Base-by-base conservation (phyloP, 2,888 invertebrate species). In the Leucoma salicis region DNA sequence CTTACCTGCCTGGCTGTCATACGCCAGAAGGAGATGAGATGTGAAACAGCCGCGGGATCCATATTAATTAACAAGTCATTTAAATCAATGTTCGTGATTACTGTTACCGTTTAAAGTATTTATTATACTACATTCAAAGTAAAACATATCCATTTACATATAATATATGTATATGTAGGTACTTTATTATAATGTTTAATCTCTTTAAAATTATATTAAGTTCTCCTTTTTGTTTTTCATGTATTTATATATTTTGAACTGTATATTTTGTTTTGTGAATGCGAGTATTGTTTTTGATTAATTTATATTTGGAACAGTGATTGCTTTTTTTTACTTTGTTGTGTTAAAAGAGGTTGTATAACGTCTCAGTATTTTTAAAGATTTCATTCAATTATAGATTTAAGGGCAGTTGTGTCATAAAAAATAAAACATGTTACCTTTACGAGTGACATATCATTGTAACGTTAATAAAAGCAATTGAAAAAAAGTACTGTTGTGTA, bases 1-100 rank as follows among this genome's bases (percentile, higher is more conserved):
- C 61, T 57, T 87, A 68, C 87, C 88, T 10, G 72, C 87, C 1
- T 89, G 89, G 60, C 87, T 98, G 70, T 95, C 97, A 91, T 98
- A 98, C 76, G 95, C 98, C 37, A 96, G 98, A 82, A 97, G 98
- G 64, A 97, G 96, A 83, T 98, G 97, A 84, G 98, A 95, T 28
- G 96, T 96, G 47, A 96, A 97, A 82, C 87, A 95, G 49, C 51
- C 60, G 49, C 64, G 63, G 70, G 63, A 56, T 63, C 72, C 64
- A 49, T 61, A 60, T 59, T 63, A 64, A 65, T 62, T 55, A 70
- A 54, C 60, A 56, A 57, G 58, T 58, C 63, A 65, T 53, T 59
- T 56, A 60, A 63, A 66, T 69, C 64, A 76, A 71, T 73, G 70
- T 76, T 74, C 70, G 66, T 74, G 70, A 71, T 68, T 58, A 66